phyloP scores from a whole-genome alignment of 2,797 vertebrate genomes.

The Trachops cirrhosus region DNA sequence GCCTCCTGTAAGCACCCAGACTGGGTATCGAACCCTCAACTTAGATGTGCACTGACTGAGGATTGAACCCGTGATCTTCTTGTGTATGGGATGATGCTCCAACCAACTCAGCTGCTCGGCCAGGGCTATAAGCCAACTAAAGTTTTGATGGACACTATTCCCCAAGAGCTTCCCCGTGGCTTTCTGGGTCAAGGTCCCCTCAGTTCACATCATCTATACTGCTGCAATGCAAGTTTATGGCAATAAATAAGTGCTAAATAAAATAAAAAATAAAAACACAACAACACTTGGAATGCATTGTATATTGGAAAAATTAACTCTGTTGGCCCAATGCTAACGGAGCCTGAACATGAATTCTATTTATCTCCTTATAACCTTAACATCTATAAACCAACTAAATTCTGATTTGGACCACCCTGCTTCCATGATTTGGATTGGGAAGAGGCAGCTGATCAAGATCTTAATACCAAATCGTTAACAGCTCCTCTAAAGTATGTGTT shows the following conservation, averaged over 20 bases:
- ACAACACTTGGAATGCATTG: not conserved
- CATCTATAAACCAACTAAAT: not conserved
- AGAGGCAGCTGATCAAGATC: not conserved
- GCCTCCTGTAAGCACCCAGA: too few relatives aligned
- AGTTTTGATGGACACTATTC: not conserved
- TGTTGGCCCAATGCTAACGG: not conserved
- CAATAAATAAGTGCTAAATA: not conserved
- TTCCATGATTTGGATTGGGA: not conserved
- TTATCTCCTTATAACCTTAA: not conserved
- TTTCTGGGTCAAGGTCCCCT: not conserved
- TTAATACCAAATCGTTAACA: not conserved
- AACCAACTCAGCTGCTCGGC: too few relatives aligned
- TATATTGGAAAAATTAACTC: not conserved
- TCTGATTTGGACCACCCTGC: not conserved
- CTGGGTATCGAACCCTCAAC: too few relatives aligned
- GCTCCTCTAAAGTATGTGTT: not conserved
- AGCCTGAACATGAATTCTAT: not conserved
- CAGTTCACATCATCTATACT: not conserved
- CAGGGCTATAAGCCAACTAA: not conserved
- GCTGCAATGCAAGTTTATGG: not conserved
- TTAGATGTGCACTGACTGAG: too few relatives aligned
- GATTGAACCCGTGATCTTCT: too few relatives aligned
- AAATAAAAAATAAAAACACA: not conserved
- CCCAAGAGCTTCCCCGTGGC: not conserved
- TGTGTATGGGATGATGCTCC: too few relatives aligned